phyloP scores from a whole-genome alignment of 2,888 invertebrate species.

The Cryptocephalus moraei region DNA sequence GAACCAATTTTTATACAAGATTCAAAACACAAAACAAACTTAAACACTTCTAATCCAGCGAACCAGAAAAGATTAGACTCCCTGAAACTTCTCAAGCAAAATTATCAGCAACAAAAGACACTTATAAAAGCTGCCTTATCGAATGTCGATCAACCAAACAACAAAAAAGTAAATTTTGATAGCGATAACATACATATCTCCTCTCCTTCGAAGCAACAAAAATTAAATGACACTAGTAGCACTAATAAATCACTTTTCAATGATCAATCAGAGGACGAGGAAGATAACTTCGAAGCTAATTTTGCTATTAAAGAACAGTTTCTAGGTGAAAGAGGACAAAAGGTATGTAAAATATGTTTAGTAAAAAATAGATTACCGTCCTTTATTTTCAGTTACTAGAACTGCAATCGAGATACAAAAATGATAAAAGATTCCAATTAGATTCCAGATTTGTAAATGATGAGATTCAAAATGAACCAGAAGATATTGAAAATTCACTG shows the following conservation, averaged over 20 bases:
- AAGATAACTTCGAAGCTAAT: constrained; percentile 37
- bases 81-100: constrained; percentile 51
- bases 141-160: constrained; percentile 42
- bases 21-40: constrained; percentile 11
- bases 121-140: constrained; percentile 55
- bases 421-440: constrained; percentile 67
- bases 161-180: constrained; percentile 55
- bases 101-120: constrained; percentile 53
- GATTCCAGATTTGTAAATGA: constrained; percentile 60
- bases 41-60: constrained; percentile 32
- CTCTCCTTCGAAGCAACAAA: constrained; percentile 11
- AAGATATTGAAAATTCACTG: constrained; percentile 18
- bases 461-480: constrained; percentile 25
- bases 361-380: constrained; percentile 1
- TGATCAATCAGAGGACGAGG: constrained; percentile 14
- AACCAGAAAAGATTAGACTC: constrained; percentile 60
- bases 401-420: constrained; percentile 61
- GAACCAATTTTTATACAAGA: constrained; percentile 21
- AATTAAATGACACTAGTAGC: constrained; percentile 9
- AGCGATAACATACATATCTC: constrained; percentile 37
- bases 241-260: constrained; percentile 33
- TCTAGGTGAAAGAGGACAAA: constrained; percentile 53
- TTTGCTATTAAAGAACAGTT: constrained; percentile 57
- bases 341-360: constrained; percentile 35
- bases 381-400: constrained; percentile 46